Evolutionary conservation across 2,113 vertebrate species (phyloP), one percentile per base, ranked within the genome.

Genomic region (Trinectes maculatus): DNA sequence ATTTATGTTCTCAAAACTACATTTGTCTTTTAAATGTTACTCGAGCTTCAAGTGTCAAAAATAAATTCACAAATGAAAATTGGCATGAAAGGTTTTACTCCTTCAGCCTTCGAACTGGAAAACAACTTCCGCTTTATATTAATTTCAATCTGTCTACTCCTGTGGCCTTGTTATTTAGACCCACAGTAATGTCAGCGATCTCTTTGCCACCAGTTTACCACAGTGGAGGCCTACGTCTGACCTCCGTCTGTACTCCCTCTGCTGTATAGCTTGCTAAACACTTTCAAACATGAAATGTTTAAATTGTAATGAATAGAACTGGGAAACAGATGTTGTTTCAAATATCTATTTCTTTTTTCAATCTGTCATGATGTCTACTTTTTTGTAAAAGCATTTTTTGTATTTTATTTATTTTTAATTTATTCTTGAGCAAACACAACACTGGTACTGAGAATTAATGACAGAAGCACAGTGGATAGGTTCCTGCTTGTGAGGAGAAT

Each of bases 361-460:
- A 28, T 56, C 34, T 59, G 36, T 67, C 28, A 54, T 66, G 12
- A 65, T 71, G 55, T 71, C 21, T 47, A 48, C 3, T 16, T 54
- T 48, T 72, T 63, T 46, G 59, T 74, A 11, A 63, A 58, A 54
- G n/a, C 22, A 2, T 53, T 56, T 58, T 77, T 60, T 70, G 19
- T 74, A 58, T 72, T 85, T 70, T 79, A 85, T 90, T 88, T 88
- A 84, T 88, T 87, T 39, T 74, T 90, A 83, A 89, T 84, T 88
- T 91, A 90, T 90, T 88, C 24, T 66, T 59, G 18, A 34, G 51
- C 24, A 46, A 75, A 67, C 54, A 33, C 42, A 59, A 34, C 21
- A 57, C 61, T 77, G 53, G 53, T 63, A 16, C 11, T 61, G 21
- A 43, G 22, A 18, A n/a, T n/a, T n/a, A n/a, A n/a, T n/a, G 42